Evolutionary conservation across 1,140 invertebrate species (phyloP).

Genomic region (Bombus superbus): DNA sequence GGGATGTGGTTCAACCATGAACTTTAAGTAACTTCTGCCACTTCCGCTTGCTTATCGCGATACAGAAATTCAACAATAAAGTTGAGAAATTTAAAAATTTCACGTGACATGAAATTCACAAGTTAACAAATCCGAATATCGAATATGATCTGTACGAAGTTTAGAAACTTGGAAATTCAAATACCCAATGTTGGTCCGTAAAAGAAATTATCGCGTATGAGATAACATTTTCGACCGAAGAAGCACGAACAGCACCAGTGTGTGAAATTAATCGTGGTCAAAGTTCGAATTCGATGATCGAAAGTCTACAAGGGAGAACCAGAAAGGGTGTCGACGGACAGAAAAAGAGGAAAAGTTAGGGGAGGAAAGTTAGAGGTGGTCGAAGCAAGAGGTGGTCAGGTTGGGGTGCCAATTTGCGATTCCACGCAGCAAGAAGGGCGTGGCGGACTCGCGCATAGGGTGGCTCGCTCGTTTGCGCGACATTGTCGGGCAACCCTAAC

Average conservation of each 20-base stretch:
- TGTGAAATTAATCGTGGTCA: neutral
- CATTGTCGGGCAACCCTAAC: slow-evolving; percentile 73
- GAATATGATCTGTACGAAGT: neutral
- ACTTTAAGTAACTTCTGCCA: neutral
- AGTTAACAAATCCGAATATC: too few species aligned
- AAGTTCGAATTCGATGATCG: neutral
- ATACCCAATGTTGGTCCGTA: neutral
- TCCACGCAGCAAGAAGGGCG: slow-evolving; percentile 72
- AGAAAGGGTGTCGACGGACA: neutral
- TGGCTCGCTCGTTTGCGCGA: slow-evolving; percentile 73
- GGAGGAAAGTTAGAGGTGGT: slow-evolving; percentile 40
- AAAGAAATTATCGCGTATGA: too few species aligned
- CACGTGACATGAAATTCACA: too few species aligned
- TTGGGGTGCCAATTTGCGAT: slow-evolving; percentile 74
- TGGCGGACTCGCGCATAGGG: slow-evolving; percentile 71
- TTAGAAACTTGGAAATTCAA: neutral
- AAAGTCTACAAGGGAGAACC: neutral
- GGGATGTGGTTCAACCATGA: neutral
- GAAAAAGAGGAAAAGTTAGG: slow-evolving; percentile 44
- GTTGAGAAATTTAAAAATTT: too few species aligned
- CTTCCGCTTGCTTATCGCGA: neutral
- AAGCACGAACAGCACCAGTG: too few species aligned
- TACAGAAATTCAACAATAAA: too few species aligned
- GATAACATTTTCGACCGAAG: too few species aligned
- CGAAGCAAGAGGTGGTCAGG: slow-evolving; percentile 58